Evolutionary conservation across 1,140 invertebrate genomes (phyloP), one percentile per base, ranked within the genome.

Genomic region (Drosophila miranda): DNA sequence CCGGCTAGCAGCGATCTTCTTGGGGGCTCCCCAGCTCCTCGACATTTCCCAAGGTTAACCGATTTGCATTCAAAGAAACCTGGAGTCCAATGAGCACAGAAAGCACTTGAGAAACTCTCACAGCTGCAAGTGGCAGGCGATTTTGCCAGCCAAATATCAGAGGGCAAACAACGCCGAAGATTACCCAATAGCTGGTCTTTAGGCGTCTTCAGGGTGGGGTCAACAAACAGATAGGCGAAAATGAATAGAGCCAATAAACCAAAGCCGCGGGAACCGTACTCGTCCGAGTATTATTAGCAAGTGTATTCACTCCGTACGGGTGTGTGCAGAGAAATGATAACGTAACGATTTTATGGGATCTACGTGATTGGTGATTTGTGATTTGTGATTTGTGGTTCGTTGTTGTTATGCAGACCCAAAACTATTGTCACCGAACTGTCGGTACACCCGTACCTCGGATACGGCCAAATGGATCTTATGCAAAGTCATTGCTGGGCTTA

Each of bases 261-360:
- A 56, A 49, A 55, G 42, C 13, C 42, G 23, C 28, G 30, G 61
- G 23, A 30, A 66, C 66, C 11, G 1, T 38, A 13, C 34, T 13
- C 34, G 19, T 26, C 23, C 23, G 23, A 52, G 19, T 49, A 59
- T 66, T 64, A 76, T 77, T 62, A 59, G 57, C 70, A 59, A 59
- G 53, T 75, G 67, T 34, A 13, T 5, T 41, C 8, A 9, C 28
- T 34, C 30, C 30, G 45, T 45, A 44, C 49, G 46, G 26, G 58
- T 50, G 52, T 53, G 19, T 23, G 26, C 42, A 48, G 50, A 75
- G 64, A 59, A 69, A 62, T 59, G 78, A 64, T 83, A 84, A 86
- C 82, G 78, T 87, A 86, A 81, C 55, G 63, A 67, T 58, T 87
- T 86, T 81, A 86, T 87, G 74, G 55, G 82, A 78, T 75, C 77